phyloP scores from a whole-genome alignment of 1,140 invertebrate genomes.

The Leucophenga varia region DNA sequence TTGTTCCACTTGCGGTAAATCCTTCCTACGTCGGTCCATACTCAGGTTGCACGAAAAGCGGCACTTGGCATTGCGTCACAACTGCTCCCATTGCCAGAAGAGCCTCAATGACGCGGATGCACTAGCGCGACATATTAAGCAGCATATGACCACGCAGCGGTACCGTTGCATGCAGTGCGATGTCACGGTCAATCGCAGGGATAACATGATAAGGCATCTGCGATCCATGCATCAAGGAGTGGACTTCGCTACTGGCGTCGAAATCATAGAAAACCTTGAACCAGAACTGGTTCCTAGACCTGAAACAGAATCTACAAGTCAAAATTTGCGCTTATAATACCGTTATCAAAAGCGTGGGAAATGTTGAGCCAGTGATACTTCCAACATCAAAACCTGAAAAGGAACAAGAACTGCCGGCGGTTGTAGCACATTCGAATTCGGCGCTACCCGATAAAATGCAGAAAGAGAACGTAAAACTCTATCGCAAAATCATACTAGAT shows the following conservation, averaged over 20 bases:
- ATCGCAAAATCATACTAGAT: slow-evolving; percentile 46
- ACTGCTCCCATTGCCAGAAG: slow-evolving; percentile 28
- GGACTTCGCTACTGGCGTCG: slow-evolving; percentile 21
- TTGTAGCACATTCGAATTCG: not conserved
- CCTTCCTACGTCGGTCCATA: slow-evolving; percentile 36
- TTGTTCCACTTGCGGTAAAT: slow-evolving; percentile 34
- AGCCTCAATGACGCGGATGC: slow-evolving; percentile 37
- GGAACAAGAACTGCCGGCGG: not conserved
- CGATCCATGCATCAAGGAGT: slow-evolving; percentile 64
- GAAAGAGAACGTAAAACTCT: slow-evolving; percentile 38
- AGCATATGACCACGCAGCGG: slow-evolving; percentile 59
- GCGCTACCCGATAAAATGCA: slow-evolving; percentile 19
- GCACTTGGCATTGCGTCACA: slow-evolving; percentile 22
- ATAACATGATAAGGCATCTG: slow-evolving; percentile 66
- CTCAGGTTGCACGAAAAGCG: slow-evolving; percentile 33
- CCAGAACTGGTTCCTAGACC: not conserved
- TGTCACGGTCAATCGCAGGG: slow-evolving; percentile 63
- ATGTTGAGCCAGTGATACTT: slow-evolving; percentile 36
- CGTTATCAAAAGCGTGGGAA: slow-evolving; percentile 46
- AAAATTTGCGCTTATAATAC: slow-evolving; percentile 28
- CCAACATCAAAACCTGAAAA: not conserved
- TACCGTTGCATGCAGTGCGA: slow-evolving; percentile 64
- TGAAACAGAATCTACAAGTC: not conserved
- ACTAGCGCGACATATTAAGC: slow-evolving; percentile 29
- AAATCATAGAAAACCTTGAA: slow-evolving; percentile 8